Conservation (phyloP, 2,797 vertebrate species). For the Monodelphis domestica region DNA sequence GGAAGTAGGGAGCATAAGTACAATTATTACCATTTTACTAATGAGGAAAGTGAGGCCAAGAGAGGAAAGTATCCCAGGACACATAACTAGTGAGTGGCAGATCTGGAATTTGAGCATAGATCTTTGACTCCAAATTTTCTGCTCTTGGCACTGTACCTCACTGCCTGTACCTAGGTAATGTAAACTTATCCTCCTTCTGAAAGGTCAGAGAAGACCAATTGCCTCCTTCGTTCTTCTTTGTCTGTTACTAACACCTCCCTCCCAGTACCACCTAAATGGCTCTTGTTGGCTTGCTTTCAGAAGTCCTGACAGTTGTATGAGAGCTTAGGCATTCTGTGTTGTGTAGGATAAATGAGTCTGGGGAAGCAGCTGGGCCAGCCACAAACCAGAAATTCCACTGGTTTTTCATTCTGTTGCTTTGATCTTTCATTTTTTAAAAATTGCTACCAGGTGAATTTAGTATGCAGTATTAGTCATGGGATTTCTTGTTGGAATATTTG, state of each 20-base stretch:
- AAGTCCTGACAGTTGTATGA: constrained; percentile 63
- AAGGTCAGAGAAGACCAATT: neutral
- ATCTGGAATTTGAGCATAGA: neutral
- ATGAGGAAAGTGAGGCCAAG: neutral
- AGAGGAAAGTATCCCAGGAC: neutral
- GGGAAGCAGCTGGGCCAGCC: constrained; percentile 80
- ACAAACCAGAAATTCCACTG: constrained; percentile 81
- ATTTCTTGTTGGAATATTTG: neutral
- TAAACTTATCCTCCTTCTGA: neutral
- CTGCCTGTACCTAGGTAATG: neutral
- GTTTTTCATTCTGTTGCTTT: constrained; percentile 78
- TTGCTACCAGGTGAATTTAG: constrained; percentile 37
- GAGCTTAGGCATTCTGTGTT: constrained; percentile 46
- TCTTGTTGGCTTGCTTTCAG: constrained; percentile 17
- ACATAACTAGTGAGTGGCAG: neutral
- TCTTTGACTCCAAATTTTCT: neutral
- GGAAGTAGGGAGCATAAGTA: neutral
- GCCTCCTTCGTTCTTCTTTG: neutral
- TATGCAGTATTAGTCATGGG: neutral
- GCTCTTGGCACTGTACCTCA: neutral
- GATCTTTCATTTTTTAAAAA: constrained; percentile 46
- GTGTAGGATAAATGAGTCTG: constrained; percentile 71
- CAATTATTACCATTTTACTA: neutral
- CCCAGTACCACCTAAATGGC: neutral
- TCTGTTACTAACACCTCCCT: neutral